Percentiles rank a stretch among this genome's conserved stretches.
phyloP scores from a whole-genome alignment of 2,888 invertebrate genomes.

The Gonocerus acuteangulatus region DNA sequence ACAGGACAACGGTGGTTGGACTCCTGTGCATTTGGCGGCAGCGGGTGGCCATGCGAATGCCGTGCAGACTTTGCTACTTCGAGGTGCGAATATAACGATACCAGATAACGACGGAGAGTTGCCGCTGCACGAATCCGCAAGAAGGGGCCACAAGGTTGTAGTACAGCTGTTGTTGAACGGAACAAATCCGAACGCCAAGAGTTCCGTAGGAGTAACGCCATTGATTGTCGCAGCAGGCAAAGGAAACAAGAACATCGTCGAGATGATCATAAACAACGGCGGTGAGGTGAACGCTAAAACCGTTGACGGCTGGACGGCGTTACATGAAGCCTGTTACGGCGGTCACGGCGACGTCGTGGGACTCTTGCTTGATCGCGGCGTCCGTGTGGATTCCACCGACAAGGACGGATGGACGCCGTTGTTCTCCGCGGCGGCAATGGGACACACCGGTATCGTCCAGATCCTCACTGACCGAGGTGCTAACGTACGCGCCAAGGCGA shows the following conservation, averaged over 20 bases:
- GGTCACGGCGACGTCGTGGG: not conserved
- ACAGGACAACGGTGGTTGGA: not conserved
- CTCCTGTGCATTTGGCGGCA: not conserved
- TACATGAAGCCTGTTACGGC: not conserved
- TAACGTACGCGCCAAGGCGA: not conserved
- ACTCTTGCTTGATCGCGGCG: not conserved
- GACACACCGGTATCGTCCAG: not conserved
- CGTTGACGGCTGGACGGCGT: not conserved
- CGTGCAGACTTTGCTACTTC: not conserved
- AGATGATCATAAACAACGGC: not conserved
- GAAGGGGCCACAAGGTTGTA: not conserved
- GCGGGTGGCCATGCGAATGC: not conserved
- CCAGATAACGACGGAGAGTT: not conserved
- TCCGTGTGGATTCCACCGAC: not conserved
- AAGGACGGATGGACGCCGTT: not conserved
- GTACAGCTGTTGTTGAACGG: not conserved
- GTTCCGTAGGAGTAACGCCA: not conserved
- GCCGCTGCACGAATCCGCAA: not conserved
- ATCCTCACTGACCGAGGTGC: not conserved
- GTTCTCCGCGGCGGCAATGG: not conserved
- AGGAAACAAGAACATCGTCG: not conserved
- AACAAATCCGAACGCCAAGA: not conserved
- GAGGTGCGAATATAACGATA: not conserved
- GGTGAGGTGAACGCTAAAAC: not conserved
- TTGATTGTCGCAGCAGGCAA: not conserved